Conservation (phyloP, 2,888 invertebrate species). For the Adineta ricciae region DNA sequence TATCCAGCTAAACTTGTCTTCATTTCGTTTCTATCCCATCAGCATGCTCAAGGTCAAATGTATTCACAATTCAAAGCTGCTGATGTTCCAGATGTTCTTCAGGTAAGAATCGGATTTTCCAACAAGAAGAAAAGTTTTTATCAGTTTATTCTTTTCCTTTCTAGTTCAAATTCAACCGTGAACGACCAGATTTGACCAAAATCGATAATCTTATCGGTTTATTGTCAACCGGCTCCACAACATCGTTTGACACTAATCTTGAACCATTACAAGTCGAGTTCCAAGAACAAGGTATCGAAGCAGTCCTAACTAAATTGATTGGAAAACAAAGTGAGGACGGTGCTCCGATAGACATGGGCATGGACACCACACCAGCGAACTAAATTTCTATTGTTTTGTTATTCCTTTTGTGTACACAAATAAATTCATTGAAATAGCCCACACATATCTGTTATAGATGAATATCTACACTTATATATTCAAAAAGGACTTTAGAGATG, state of each 20-base stretch:
- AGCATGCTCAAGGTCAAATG: constrained; percentile 45
- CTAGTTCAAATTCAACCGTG: constrained; percentile 40
- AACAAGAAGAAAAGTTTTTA: no score
- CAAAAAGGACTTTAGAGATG: no score
- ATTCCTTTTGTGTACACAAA: no score
- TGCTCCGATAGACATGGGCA: neutral
- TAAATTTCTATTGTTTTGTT: neutral
- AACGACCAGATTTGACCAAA: constrained; percentile 47
- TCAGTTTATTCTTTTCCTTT: no score
- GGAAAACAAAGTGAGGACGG: neutral
- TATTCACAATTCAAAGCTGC: constrained; percentile 37
- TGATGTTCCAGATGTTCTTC: constrained; percentile 39
- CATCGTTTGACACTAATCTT: constrained; percentile 6
- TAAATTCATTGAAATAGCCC: no score
- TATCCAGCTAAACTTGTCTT: constrained; percentile 47
- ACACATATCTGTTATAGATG: no score
- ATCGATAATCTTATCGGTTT: constrained; percentile 47
- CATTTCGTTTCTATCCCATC: constrained; percentile 45
- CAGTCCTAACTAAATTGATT: neutral
- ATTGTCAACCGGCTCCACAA: constrained; percentile 35
- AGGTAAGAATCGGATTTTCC: constrained; percentile 30
- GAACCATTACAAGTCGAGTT: constrained; percentile 23
- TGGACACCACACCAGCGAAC: neutral
- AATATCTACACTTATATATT: no score
- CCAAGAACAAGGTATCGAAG: constrained; percentile 5